Conservation (phyloP, 2,113 vertebrate species). For the Ammospiza nelsoni region DNA sequence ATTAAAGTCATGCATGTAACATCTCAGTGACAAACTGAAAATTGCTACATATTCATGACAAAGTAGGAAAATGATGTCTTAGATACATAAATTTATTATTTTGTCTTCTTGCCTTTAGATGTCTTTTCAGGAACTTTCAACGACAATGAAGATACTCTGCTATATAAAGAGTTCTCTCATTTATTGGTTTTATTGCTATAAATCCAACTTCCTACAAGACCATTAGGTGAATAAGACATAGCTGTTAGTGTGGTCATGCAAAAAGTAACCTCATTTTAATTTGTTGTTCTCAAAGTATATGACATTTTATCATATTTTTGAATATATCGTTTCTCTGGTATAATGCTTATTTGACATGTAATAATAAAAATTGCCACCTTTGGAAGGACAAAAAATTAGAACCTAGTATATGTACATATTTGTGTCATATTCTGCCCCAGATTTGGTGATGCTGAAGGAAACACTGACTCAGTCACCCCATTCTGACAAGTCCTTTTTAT, state of each 20-base stretch:
- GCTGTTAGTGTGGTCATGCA: not conserved
- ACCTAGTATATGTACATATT: not conserved
- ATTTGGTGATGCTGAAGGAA: slow-evolving; percentile 3
- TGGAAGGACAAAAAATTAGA: not conserved
- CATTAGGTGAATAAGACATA: not conserved
- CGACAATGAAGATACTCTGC: slow-evolving; percentile 10
- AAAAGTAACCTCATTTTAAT: not conserved
- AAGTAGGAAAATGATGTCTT: not conserved
- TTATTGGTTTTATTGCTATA: not conserved
- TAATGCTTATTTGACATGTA: not conserved
- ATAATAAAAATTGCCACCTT: not conserved
- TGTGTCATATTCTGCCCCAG: not conserved
- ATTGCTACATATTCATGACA: not conserved
- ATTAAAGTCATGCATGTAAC: not conserved
- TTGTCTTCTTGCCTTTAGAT: not conserved
- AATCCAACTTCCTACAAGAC: not conserved
- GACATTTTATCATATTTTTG: not conserved
- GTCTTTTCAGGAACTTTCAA: not conserved
- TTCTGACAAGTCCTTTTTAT: slow-evolving; percentile 24
- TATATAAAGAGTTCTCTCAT: not conserved
- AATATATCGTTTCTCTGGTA: not conserved
- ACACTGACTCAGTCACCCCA: not conserved
- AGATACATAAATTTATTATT: not conserved
- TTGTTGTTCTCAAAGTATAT: not conserved
- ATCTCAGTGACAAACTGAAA: not conserved